These are phyloP conservation scores for Sitodiplosis mosellana DNA, from an alignment of 1,140 invertebrate genomes.

Conservation along the genomic window DNA sequence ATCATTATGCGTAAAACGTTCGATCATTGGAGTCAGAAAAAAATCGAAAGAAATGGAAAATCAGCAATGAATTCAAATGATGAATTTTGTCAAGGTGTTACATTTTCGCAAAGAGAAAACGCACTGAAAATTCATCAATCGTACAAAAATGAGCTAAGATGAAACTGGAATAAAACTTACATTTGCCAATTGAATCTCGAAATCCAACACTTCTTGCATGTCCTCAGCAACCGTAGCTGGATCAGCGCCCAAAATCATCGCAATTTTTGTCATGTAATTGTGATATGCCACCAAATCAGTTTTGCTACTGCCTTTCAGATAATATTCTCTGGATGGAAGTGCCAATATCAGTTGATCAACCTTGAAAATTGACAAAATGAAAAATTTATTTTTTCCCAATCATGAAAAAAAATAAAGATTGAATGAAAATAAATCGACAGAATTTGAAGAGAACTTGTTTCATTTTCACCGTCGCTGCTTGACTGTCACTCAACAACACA, in stretches of 20 bases:
- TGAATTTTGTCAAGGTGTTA: too few relatives aligned
- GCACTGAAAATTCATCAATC: too few relatives aligned
- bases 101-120: too few relatives aligned
- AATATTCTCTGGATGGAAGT: slow-evolving; percentile 65
- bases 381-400: too few relatives aligned
- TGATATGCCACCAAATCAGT: slow-evolving; percentile 51
- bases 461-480: background rate
- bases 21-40: background rate
- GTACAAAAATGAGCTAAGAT: too few relatives aligned
- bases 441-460: background rate
- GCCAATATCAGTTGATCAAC: slow-evolving; percentile 65
- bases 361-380: slow-evolving; percentile 22
- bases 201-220: slow-evolving; percentile 45
- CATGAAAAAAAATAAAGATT: too few relatives aligned
- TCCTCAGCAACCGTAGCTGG: slow-evolving; percentile 38
- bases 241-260: slow-evolving; percentile 52
- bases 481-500: too few relatives aligned
- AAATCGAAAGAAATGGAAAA: too few relatives aligned
- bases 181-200: slow-evolving; percentile 63
- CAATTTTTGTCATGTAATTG: slow-evolving; percentile 59
- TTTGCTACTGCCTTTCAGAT: slow-evolving; percentile 47
- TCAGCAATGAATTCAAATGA: too few relatives aligned
- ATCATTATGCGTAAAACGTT: background rate
- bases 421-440: too few relatives aligned
- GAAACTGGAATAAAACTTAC: too few relatives aligned